Evolutionary conservation across 2,113 vertebrate species (phyloP), one percentile per base, ranked within the genome.

Genomic region (Ciconia stormi): DNA sequence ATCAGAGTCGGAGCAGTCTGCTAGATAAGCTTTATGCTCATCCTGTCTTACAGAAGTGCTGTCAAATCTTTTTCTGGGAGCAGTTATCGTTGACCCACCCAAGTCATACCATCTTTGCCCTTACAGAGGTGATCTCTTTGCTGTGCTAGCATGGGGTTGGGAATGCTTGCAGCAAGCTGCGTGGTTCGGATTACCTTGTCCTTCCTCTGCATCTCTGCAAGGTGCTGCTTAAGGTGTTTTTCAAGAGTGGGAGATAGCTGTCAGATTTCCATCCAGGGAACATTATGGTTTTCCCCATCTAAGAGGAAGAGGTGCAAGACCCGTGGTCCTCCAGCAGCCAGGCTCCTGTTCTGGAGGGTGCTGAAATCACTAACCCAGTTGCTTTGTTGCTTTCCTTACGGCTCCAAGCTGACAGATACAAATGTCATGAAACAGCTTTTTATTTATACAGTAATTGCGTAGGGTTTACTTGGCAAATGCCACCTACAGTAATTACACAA

Each of bases 381-480:
- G 62, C 47, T 94, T 74, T 82, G 59, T 73, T 95, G 86, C 90
- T 74, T 96, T 87, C 80, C 82, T 55, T 89, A 36, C 70, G 50
- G 27, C 70, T 86, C 21, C 52, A 52, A 82, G 85, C 91, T 95
- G 95, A 88, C 29, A 72, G 95, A 94, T 93, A 89, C 46, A 21
- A 77, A 96, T 97, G 92, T 94, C 90, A 97, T 30, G 58, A 47
- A 97, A 91, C 62, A 83, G 72, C 71, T 97, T 98, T 95, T 87
- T 90, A 92, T 96, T 97, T 97, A 76, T 65, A 82, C 82, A 86
- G 94, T 97, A 96, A 97, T 97, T 97, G 92, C 72, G 27, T 93
- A 55, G 93, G 71, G 90, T 98, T 97, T 97, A 95, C 97, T 96
- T 73, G 91, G 86, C 85, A 96, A 97, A 97, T 97, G 97, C 74